phyloP scores from a whole-genome alignment of 2,797 vertebrate genomes.

The Tokudaia tokunoshimensis region DNA sequence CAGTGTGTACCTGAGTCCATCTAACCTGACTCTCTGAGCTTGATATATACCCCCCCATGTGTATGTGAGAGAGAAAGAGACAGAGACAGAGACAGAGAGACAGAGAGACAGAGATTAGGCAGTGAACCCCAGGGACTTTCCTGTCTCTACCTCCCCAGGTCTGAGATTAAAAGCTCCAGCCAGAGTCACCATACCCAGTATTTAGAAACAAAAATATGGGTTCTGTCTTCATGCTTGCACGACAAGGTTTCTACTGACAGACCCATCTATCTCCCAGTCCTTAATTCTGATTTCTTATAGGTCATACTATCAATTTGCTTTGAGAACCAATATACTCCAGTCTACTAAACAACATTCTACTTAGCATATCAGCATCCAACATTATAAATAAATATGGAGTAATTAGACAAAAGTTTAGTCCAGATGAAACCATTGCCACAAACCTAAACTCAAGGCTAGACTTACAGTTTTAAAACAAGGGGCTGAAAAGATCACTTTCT shows the following conservation, averaged over 20 bases:
- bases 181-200: not conserved
- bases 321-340: not conserved
- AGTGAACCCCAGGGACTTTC: not conserved
- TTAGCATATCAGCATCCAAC: not conserved
- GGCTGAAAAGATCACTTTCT: not conserved
- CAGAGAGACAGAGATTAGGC: not conserved
- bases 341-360: not conserved
- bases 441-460: conserved; percentile 54
- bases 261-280: not conserved
- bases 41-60: rapidly evolving
- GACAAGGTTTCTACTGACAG: not conserved
- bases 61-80: not conserved
- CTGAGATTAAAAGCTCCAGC: not conserved
- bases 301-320: not conserved
- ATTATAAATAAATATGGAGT: conserved; percentile 29
- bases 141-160: not conserved
- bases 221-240: not conserved
- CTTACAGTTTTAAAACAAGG: not conserved
- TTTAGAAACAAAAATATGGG: not conserved
- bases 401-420: conserved; percentile 33
- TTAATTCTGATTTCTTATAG: not conserved
- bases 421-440: conserved; percentile 8
- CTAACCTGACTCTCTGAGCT: not conserved
- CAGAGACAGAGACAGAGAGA: not conserved
- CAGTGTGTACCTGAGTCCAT: not conserved